Conservation (phyloP, 2,888 invertebrate species). For the Sceliomorpha sp. region DNA sequence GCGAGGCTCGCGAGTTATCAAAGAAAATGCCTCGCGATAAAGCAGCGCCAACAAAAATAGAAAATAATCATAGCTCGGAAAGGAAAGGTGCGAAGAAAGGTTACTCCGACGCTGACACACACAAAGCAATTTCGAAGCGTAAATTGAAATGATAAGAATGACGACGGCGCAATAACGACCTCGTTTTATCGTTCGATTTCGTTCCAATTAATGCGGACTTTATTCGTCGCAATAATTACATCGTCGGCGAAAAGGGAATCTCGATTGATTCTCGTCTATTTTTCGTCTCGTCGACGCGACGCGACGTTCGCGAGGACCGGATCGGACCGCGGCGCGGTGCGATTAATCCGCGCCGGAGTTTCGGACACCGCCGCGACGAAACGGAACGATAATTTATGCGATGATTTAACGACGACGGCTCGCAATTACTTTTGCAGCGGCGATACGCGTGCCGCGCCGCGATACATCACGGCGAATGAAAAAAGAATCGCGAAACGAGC, state of each 20-base stretch:
- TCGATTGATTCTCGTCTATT: conserved; percentile 30
- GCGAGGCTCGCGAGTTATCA: too few relatives aligned
- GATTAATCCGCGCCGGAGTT: too few relatives aligned
- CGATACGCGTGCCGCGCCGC: background rate
- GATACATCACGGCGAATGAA: background rate
- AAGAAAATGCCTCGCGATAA: conserved; percentile 9
- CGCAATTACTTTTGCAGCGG: background rate
- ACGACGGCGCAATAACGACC: conserved; percentile 42
- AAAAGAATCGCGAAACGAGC: background rate
- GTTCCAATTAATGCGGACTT: conserved; percentile 38
- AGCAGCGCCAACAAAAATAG: conserved; percentile 3
- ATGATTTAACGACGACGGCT: too few relatives aligned
- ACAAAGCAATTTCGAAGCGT: conserved; percentile 40
- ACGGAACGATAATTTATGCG: background rate
- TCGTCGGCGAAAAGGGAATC: conserved; percentile 34
- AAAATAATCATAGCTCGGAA: conserved; percentile 3
- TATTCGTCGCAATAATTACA: conserved; percentile 38
- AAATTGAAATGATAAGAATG: conserved; percentile 51
- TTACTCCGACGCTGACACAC: conserved; percentile 36
- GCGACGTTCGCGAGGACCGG: too few relatives aligned
- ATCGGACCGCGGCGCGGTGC: too few relatives aligned
- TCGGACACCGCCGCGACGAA: background rate
- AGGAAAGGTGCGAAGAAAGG: conserved; percentile 15
- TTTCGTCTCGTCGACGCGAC: too few relatives aligned
- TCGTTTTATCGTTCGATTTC: conserved; percentile 17